Evolutionary conservation across 2,797 vertebrate genomes (phyloP).

Genomic region (Pitangus sulphuratus): DNA sequence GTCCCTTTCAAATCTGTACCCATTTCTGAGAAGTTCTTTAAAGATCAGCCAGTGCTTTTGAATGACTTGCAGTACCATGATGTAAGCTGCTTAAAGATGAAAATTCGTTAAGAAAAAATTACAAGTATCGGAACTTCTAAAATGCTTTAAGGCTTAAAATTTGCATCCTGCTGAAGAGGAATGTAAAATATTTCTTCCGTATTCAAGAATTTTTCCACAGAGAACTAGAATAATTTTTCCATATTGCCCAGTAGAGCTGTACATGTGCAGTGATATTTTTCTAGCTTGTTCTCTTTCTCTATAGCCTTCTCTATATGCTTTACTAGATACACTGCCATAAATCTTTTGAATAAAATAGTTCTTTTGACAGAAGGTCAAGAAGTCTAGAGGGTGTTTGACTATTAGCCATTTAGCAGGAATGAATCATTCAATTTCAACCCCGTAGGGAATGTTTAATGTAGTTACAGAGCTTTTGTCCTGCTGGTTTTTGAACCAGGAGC

Average conservation of each 20-base stretch:
- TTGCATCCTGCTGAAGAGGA: background rate
- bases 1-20: background rate
- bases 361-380: conserved; percentile 47
- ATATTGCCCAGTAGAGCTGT: background rate
- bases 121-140: background rate
- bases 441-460: background rate
- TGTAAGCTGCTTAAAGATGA: background rate
- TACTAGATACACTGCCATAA: background rate
- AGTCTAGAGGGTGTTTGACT: conserved; percentile 4
- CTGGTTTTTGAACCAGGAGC: background rate
- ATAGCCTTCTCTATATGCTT: background rate
- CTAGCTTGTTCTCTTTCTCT: background rate
- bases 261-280: background rate
- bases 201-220: background rate
- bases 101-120: background rate
- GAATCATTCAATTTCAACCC: conserved; percentile 24
- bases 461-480: conserved; percentile 15
- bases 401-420: conserved; percentile 18
- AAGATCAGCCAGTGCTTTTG: background rate
- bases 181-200: background rate
- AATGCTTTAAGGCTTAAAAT: background rate
- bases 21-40: background rate
- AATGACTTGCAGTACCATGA: background rate
- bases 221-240: background rate
- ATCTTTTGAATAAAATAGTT: conserved; percentile 9